These are phyloP conservation scores for Sebastes taczanowskii DNA, from an alignment of 2,797 vertebrate genomes.

Conservation along the genomic window DNA sequence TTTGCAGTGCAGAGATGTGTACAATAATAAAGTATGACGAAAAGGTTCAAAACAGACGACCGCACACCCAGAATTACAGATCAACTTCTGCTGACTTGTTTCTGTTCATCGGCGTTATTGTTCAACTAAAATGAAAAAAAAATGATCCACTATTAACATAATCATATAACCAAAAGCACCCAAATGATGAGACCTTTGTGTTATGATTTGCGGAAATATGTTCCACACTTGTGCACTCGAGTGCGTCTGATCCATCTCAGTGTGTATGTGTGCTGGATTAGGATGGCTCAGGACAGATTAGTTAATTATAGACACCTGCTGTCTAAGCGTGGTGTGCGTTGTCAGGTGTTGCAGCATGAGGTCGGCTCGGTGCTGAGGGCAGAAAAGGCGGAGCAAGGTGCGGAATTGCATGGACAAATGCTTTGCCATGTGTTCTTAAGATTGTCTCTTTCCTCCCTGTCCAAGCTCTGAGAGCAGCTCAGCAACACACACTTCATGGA, in stretches of 20 bases:
- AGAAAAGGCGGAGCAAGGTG: constrained; percentile 41
- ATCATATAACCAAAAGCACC: not conserved
- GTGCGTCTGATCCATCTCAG: constrained; percentile 63
- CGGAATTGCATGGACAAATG: constrained; percentile 54
- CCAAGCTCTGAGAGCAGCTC: constrained; percentile 19
- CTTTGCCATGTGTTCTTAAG: constrained; percentile 69
- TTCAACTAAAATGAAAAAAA: not conserved
- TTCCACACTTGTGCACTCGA: constrained; percentile 30
- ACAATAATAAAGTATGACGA: not conserved
- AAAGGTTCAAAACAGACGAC: not conserved
- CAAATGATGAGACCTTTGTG: not conserved
- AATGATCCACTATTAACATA: not conserved
- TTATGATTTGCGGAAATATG: constrained; percentile 6
- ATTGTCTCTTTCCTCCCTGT: not conserved
- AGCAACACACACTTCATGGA: not conserved
- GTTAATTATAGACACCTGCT: constrained; percentile 86
- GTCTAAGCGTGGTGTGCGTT: constrained; percentile 78
- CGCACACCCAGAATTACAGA: not conserved
- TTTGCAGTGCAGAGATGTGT: not conserved
- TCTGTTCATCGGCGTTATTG: not conserved
- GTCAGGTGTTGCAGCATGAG: constrained; percentile 83
- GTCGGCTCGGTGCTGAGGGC: constrained; percentile 44
- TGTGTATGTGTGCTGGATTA: constrained; percentile 81
- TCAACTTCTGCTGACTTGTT: not conserved
- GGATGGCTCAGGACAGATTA: constrained; percentile 84